Percentiles rank a stretch among this genome's conserved stretches.
These are phyloP conservation scores for Napeogenes inachia DNA, from an alignment of 2,888 invertebrate species.

Conservation along the genomic window DNA sequence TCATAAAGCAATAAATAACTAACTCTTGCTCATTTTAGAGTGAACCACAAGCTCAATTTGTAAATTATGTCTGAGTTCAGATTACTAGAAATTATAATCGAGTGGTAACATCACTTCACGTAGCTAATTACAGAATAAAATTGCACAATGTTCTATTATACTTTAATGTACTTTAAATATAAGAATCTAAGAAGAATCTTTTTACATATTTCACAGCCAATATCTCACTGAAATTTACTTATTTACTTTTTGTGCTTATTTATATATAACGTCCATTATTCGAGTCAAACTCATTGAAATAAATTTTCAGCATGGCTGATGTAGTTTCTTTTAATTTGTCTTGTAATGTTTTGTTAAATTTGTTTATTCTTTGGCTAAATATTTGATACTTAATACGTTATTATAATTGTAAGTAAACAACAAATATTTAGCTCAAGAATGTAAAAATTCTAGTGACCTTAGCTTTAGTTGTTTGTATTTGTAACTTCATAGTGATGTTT, in stretches of 20 bases:
- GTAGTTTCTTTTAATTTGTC: slow-evolving; percentile 48
- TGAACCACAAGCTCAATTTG: slow-evolving; percentile 15
- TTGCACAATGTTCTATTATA: background rate
- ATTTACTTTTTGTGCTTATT: background rate
- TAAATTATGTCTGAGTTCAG: slow-evolving; percentile 16
- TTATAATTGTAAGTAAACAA: too few relatives aligned
- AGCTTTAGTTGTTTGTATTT: slow-evolving; percentile 3
- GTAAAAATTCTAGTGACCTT: background rate
- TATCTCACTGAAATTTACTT: too few relatives aligned
- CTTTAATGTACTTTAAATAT: too few relatives aligned
- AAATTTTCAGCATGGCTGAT: slow-evolving; percentile 60
- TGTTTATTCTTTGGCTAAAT: background rate
- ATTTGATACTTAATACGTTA: background rate
- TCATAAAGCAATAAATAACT: slow-evolving; percentile 36
- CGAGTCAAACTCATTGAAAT: slow-evolving; percentile 57
- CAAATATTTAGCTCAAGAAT: background rate
- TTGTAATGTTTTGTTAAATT: slow-evolving; percentile 28
- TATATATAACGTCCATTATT: slow-evolving; percentile 23
- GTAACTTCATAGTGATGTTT: background rate
- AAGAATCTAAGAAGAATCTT: too few relatives aligned
- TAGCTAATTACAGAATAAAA: slow-evolving; percentile 6
- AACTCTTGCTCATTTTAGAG: slow-evolving; percentile 12
- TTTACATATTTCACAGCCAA: too few relatives aligned
- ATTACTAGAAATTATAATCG: slow-evolving; percentile 28
- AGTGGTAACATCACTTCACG: slow-evolving; percentile 12